Conservation (phyloP, 2,888 invertebrate genomes). For the Caradrina kadenii region DNA sequence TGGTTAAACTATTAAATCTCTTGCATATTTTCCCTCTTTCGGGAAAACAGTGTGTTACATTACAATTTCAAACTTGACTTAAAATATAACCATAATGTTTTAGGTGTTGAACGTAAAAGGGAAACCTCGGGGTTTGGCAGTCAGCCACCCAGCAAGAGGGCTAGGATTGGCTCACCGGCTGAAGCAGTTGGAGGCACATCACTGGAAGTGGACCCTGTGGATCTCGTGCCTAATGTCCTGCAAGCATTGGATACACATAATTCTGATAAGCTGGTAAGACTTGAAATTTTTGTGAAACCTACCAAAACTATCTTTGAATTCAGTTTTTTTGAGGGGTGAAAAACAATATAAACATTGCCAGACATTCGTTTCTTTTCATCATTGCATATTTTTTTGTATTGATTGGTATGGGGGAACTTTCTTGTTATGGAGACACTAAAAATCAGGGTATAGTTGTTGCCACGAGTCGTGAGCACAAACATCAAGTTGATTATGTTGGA, state of each 20-base stretch:
- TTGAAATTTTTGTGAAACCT: background rate
- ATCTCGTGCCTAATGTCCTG: slow-evolving; percentile 94
- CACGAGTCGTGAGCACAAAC: too few relatives aligned
- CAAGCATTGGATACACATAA: slow-evolving; percentile 95
- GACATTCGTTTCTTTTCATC: too few relatives aligned
- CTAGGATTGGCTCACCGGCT: slow-evolving; percentile 86
- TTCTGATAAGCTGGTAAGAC: slow-evolving; percentile 93
- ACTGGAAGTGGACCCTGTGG: slow-evolving; percentile 95
- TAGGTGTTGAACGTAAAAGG: slow-evolving; percentile 93
- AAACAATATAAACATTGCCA: too few relatives aligned
- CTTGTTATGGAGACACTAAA: too few relatives aligned
- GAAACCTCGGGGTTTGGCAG: slow-evolving; percentile 91
- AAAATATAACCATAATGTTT: slow-evolving; percentile 5
- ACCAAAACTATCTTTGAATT: too few relatives aligned
- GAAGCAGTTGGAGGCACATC: slow-evolving; percentile 89
- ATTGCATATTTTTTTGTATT: too few relatives aligned
- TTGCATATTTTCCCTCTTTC: background rate
- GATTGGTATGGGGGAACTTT: too few relatives aligned
- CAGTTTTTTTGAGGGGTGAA: too few relatives aligned
- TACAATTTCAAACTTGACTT: background rate
- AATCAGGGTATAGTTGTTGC: too few relatives aligned
- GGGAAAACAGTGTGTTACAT: background rate
- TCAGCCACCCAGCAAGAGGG: slow-evolving; percentile 88
- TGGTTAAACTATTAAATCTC: background rate
- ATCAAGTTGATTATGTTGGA: too few relatives aligned